Evolutionary conservation across 2,797 vertebrate species (phyloP).

Genomic region (Takifugu rubripes): DNA sequence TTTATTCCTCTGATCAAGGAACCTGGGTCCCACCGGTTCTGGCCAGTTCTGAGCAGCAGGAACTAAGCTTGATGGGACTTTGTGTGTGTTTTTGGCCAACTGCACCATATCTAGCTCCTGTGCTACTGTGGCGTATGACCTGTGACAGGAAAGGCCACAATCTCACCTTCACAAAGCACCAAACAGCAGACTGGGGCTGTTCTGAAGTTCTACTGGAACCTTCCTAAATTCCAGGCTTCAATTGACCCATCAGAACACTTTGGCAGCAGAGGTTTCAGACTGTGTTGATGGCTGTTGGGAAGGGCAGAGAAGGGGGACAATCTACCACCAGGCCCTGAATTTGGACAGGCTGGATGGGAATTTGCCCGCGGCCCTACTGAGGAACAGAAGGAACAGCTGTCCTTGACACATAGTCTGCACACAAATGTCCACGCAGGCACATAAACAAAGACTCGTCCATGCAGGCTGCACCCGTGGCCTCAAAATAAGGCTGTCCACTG

Average conservation of each 20-base stretch:
- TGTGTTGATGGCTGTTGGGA: constrained; percentile 31
- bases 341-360: constrained; percentile 47
- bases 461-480: constrained; percentile 4
- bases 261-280: constrained; percentile 26
- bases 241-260: constrained; percentile 36
- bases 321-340: constrained; percentile 41
- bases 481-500: constrained; percentile 21
- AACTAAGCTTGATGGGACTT: no score
- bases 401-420: constrained; percentile 56
- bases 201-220: no score
- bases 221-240: constrained; percentile 16
- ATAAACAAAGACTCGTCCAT: constrained; percentile 22
- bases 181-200: no score
- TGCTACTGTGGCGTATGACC: no score
- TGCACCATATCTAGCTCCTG: no score
- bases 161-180: no score
- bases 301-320: constrained; percentile 28
- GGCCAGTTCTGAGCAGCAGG: no score
- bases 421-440: constrained; percentile 21
- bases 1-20: no score
- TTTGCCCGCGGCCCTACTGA: constrained; percentile 44
- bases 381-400: constrained; percentile 61
- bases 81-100: no score
- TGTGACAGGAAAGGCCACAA: no score
- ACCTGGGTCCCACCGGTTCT: no score